Conservation (phyloP, 2,888 invertebrate genomes). For the Imbricaverruca yamaguchii region DNA sequence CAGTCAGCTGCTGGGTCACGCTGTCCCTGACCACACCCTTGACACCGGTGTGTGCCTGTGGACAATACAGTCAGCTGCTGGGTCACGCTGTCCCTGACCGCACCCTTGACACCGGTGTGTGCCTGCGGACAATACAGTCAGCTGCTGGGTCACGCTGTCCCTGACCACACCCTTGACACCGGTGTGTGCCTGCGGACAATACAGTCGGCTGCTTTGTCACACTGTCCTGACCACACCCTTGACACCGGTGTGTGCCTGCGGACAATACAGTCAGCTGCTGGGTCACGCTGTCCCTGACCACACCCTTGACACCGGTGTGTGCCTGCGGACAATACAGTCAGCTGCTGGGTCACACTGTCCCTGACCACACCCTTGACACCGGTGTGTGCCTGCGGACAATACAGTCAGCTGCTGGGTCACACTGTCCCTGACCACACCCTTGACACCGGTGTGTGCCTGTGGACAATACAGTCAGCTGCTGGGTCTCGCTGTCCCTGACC, state of each 20-base stretch:
- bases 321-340: no score
- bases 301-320: constrained; percentile 68
- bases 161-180: constrained; percentile 64
- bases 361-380: constrained; percentile 64
- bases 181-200: constrained; percentile 58
- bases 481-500: constrained; percentile 49
- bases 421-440: constrained; percentile 54
- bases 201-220: constrained; percentile 48
- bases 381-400: constrained; percentile 58
- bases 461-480: no score
- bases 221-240: constrained; percentile 56
- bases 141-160: constrained; percentile 48
- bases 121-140: no score
- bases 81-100: constrained; percentile 49
- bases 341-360: constrained; percentile 48
- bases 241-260: constrained; percentile 64
- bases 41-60: constrained; percentile 64
- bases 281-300: constrained; percentile 49
- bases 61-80: no score
- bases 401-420: constrained; percentile 48
- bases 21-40: constrained; percentile 57
- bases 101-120: constrained; percentile 68
- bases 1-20: constrained; percentile 47
- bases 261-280: no score
- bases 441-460: constrained; percentile 67